Percentiles rank a stretch among this genome's conserved stretches.
Evolutionary conservation across 2,113 vertebrate genomes (phyloP).

Genomic region (Strix aluco): DNA sequence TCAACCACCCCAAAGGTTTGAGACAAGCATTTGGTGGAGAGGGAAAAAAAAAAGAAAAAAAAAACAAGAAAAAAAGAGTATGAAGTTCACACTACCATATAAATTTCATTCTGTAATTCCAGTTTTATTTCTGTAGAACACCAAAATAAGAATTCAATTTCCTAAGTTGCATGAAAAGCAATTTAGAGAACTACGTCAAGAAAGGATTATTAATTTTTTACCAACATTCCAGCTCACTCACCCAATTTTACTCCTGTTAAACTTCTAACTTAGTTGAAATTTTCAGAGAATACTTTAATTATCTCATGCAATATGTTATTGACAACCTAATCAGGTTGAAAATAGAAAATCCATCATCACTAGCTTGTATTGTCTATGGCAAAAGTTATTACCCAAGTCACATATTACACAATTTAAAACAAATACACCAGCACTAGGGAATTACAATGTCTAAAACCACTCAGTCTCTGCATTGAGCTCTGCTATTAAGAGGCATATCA

Average conservation of each 20-base stretch:
- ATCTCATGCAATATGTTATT: neutral
- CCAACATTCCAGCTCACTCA: neutral
- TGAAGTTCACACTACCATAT: neutral
- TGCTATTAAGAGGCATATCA: neutral
- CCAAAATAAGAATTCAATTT: conserved; percentile 25
- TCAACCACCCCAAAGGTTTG: neutral
- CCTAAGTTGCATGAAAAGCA: neutral
- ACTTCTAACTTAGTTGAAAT: neutral
- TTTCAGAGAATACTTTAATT: neutral
- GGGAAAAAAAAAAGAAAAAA: too few relatives aligned
- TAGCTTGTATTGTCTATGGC: neutral
- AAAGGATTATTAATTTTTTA: conserved; percentile 18
- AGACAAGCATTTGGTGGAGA: neutral
- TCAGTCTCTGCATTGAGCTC: neutral
- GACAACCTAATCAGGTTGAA: neutral
- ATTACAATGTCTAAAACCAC: neutral
- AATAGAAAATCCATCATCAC: neutral
- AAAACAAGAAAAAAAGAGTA: neutral
- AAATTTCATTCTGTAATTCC: neutral
- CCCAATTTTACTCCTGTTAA: neutral
- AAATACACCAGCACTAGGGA: neutral
- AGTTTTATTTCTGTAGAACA: conserved; percentile 5
- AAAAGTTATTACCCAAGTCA: neutral
- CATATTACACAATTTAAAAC: neutral
- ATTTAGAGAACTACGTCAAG: neutral